These are phyloP conservation scores for Petrolisthes manimaculis DNA, from an alignment of 2,888 invertebrate genomes.

Conservation along the genomic window DNA sequence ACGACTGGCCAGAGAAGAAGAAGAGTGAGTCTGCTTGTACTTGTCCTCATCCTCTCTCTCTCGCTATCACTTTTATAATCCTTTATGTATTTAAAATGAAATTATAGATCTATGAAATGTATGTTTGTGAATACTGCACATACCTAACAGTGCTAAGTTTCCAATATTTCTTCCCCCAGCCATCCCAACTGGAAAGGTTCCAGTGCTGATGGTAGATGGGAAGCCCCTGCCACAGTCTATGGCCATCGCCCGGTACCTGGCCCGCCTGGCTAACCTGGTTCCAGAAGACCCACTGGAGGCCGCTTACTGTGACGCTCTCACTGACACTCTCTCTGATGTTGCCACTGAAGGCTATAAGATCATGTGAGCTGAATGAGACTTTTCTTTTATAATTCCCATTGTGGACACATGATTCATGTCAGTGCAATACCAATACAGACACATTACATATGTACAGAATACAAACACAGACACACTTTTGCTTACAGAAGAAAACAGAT, in stretches of 20 bases:
- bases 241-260: conserved; percentile 34
- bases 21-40: not conserved
- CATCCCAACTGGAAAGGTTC: not conserved
- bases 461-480: not conserved
- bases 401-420: not conserved
- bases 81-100: not conserved
- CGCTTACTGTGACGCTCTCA: conserved; percentile 26
- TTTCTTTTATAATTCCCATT: not conserved
- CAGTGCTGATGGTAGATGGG: conserved; percentile 23
- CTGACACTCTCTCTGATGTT: conserved; percentile 18
- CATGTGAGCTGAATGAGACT: not conserved
- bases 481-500: not conserved
- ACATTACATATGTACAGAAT: not conserved
- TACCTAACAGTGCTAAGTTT: not conserved
- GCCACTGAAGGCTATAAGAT: not conserved
- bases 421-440: not conserved
- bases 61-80: too few species aligned
- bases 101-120: not conserved
- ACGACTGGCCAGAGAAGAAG: conserved; percentile 28
- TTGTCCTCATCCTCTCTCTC: not conserved
- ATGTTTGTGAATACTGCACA: not conserved
- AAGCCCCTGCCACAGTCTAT: conserved; percentile 23
- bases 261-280: conserved; percentile 20
- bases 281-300: conserved; percentile 25
- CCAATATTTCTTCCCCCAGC: not conserved